A percentile compares a stretch with the other conserved stretches of the same genome.
Evolutionary conservation across 2,888 invertebrate genomes (phyloP).

Genomic region (Diaprepes abbreviatus): DNA sequence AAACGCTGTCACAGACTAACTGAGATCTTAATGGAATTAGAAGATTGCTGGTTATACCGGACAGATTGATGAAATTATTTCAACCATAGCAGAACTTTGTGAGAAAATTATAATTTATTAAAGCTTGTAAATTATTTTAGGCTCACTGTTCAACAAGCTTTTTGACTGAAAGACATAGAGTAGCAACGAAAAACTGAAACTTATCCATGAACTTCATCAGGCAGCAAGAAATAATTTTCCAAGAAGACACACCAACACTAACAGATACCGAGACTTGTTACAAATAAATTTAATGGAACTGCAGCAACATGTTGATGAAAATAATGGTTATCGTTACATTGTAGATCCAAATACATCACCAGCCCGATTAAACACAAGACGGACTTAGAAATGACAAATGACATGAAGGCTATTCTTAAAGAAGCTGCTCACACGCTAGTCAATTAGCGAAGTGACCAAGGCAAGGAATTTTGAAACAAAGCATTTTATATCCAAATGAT

Average conservation of each 20-base stretch:
- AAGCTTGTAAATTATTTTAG: no score
- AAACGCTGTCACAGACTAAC: no score
- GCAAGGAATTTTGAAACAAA: slow-evolving; percentile 13
- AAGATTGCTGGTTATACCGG: no score
- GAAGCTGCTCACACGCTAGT: not conserved
- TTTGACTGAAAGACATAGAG: no score
- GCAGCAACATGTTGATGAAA: slow-evolving; percentile 56
- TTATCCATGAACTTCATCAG: slow-evolving; percentile 60
- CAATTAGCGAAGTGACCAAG: slow-evolving; percentile 11
- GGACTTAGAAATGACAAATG: not conserved
- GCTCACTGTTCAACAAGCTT: no score
- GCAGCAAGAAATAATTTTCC: slow-evolving; percentile 58
- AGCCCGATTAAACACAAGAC: slow-evolving; percentile 46
- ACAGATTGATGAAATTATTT: no score
- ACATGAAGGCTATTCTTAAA: slow-evolving; percentile 10
- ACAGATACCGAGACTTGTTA: slow-evolving; percentile 65
- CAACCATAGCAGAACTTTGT: no score
- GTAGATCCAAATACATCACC: slow-evolving; percentile 63
- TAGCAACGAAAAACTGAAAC: slow-evolving; percentile 20
- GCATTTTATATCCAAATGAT: not conserved
- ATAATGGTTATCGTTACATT: slow-evolving; percentile 61
- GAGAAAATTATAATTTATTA: no score
- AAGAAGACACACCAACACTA: slow-evolving; percentile 58
- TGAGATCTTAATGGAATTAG: no score
- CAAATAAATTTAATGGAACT: slow-evolving; percentile 65